A percentile compares a stretch with the other conserved stretches of the same genome.
Evolutionary conservation across 2,888 invertebrate species (phyloP).

Genomic region (Falcaria lacertinaria): DNA sequence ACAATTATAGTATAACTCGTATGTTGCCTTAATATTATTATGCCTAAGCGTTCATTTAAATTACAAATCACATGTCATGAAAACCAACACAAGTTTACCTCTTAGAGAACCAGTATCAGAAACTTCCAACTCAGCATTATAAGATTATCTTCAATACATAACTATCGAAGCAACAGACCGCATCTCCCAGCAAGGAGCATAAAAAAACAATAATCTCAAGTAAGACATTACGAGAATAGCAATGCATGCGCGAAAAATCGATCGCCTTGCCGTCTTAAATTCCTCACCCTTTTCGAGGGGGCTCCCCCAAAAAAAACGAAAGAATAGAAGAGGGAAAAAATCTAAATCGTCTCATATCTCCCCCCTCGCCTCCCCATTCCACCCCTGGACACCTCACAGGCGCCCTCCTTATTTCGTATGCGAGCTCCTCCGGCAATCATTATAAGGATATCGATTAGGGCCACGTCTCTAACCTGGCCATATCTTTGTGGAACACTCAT

Average conservation of each 20-base stretch:
- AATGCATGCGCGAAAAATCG: conserved; percentile 79
- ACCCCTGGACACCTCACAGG: conserved; percentile 72
- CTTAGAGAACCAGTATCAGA: too few species aligned
- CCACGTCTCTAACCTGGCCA: conserved; percentile 74
- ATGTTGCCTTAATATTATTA: too few species aligned
- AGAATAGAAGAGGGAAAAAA: conserved; percentile 80
- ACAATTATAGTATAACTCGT: too few species aligned
- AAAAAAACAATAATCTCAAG: conserved; percentile 76
- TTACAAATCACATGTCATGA: too few species aligned
- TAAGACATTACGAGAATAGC: conserved; percentile 80
- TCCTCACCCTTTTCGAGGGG: conserved; percentile 79
- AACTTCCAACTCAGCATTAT: too few species aligned
- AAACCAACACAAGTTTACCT: too few species aligned
- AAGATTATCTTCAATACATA: neutral
- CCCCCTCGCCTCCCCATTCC: conserved; percentile 45
- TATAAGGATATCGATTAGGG: conserved; percentile 80
- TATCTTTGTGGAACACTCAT: conserved; percentile 69
- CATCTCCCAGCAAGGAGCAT: conserved; percentile 31
- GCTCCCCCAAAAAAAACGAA: conserved; percentile 78
- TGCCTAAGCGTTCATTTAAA: too few species aligned
- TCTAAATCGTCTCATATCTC: conserved; percentile 80
- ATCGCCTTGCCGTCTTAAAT: conserved; percentile 77
- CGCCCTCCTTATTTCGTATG: conserved; percentile 81
- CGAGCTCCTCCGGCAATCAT: conserved; percentile 80
- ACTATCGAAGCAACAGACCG: neutral